Base-by-base conservation (phyloP, 2,797 vertebrate species). In the Natrix natrix region DNA sequence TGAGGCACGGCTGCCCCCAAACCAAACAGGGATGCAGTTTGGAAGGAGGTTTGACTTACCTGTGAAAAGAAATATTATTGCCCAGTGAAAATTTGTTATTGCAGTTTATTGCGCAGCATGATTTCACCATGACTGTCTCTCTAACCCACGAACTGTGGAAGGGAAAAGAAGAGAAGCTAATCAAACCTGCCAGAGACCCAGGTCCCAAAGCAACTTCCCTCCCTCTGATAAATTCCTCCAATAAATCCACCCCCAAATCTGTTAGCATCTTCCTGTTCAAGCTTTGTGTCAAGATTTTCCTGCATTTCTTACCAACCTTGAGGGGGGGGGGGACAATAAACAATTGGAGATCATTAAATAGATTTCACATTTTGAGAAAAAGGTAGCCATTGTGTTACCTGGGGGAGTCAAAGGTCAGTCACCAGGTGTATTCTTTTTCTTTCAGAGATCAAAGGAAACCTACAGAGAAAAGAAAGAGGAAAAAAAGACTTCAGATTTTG, bases 41-140 rank as follows among this genome's bases (percentile, higher is more conserved):
- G 6, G 32, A 74, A 74, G 66, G 32, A 37, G n/a, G 2, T 74
- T 74, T 37, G 69, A 26, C 69, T 78, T 83, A 91, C 93, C 93
- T 91, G 57, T 93, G 93, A n/a, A 93, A 93, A 3, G 93, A 93
- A 12, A 93, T 93, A 22, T 93, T 93, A 59, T 91, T 93, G 90
- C 93, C 93, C 1, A 91, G 93, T 2, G 69, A 89, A 60, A 93
- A 93, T 66, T 93, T 93, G 87, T 91, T 93, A 52, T 93, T 93
- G 93, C 93, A 93, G 90, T 93, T 93, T 17, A 93, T 91, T 10
- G 90, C 93, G 14, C 93, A 93, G 12, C 93, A 93, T 12, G 93
- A 93, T 63, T 93, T 93, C 69, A 93, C 93, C 93, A 93, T 93
- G 87, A 57, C 37, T 63, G 24, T 54, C 17, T 24, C 92, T 26